These are phyloP conservation scores for Philypnodon macrostomus DNA, from an alignment of 2,797 vertebrate species.

Conservation along the genomic window DNA sequence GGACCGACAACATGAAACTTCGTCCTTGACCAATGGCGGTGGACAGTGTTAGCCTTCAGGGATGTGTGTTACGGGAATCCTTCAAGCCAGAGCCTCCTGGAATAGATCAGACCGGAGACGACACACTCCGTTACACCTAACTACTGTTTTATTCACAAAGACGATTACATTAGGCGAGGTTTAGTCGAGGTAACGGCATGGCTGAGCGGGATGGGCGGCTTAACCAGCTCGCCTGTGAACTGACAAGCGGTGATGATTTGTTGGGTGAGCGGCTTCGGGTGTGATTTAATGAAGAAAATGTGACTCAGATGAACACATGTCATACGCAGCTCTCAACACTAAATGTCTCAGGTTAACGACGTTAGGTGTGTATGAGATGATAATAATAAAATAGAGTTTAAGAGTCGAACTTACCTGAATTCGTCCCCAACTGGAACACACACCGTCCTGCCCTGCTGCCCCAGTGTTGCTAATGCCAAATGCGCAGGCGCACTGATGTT, in stretches of 20 bases:
- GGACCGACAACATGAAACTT: neutral
- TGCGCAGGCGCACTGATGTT: conserved; percentile 52
- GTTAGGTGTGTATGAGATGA: rapidly evolving
- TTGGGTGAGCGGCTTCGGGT: conserved; percentile 23
- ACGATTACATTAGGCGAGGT: neutral
- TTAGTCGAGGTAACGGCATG: neutral
- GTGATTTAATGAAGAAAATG: conserved; percentile 11
- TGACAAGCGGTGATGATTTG: conserved; percentile 39
- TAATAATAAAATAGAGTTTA: neutral
- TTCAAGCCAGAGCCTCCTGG: conserved; percentile 7
- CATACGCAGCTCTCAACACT: neutral
- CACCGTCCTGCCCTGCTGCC: conserved; percentile 14
- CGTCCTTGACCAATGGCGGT: conserved; percentile 52
- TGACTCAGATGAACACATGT: neutral
- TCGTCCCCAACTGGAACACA: conserved; percentile 24
- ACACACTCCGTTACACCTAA: conserved; percentile 6
- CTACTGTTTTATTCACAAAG: neutral
- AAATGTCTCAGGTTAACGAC: rapidly evolving
- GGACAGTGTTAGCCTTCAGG: conserved; percentile 24
- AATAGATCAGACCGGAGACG: conserved; percentile 39
- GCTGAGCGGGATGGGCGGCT: conserved; percentile 4
- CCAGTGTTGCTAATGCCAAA: conserved; percentile 22
- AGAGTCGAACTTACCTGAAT: conserved; percentile 45
- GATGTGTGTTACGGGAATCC: conserved; percentile 43
- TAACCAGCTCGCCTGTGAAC: conserved; percentile 2